A percentile compares a stretch with the other conserved stretches of the same genome.
Evolutionary conservation across 2,888 invertebrate species (phyloP).

Genomic region (Escarpia spicata): DNA sequence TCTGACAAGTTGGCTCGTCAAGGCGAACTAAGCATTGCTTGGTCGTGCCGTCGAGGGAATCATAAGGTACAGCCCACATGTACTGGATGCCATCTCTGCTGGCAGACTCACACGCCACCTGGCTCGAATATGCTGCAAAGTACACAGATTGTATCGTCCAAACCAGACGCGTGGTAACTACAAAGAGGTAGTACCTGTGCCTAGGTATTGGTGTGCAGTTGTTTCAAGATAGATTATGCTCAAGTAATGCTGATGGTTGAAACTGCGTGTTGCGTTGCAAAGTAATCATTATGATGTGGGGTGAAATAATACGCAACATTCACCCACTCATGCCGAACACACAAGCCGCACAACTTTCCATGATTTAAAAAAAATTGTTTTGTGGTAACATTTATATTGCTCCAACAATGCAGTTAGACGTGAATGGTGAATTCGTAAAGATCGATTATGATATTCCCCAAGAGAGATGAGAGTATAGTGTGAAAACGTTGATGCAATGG

Average conservation of each 20-base stretch:
- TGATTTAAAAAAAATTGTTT: too few species aligned
- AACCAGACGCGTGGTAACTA: too few species aligned
- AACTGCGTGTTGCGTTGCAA: too few species aligned
- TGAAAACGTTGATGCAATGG: not conserved
- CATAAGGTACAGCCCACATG: conserved; percentile 61
- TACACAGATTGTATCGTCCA: not conserved
- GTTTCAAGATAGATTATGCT: too few species aligned
- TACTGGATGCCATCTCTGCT: conserved; percentile 42
- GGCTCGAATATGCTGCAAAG: conserved; percentile 48
- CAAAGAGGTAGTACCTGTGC: not conserved
- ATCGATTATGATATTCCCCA: not conserved
- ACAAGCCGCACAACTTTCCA: too few species aligned
- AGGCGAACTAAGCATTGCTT: conserved; percentile 59
- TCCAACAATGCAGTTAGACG: too few species aligned
- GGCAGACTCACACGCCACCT: conserved; percentile 48
- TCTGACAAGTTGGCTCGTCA: conserved; percentile 53
- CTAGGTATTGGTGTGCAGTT: not conserved
- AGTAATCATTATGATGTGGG: too few species aligned
- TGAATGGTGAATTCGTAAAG: too few species aligned
- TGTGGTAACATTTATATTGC: too few species aligned
- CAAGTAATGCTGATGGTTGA: too few species aligned
- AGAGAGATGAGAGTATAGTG: not conserved
- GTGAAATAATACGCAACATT: too few species aligned
- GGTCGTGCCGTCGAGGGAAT: conserved; percentile 38
- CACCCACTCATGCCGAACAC: too few species aligned